These are phyloP conservation scores for Helostoma temminkii DNA, from an alignment of 2,797 vertebrate genomes.

Conservation along the genomic window DNA sequence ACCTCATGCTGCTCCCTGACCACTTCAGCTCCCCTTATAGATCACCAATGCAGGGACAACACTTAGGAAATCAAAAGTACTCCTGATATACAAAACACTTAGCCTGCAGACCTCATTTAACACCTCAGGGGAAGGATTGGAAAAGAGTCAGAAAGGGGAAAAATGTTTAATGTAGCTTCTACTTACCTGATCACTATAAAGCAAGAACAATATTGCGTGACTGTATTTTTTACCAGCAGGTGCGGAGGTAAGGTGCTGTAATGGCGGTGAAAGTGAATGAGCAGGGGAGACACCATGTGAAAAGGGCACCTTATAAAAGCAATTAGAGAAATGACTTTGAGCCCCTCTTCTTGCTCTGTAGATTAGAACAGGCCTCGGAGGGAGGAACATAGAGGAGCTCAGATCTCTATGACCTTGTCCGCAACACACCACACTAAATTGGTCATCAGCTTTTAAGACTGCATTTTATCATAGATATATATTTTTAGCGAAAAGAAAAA, in stretches of 20 bases:
- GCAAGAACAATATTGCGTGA: constrained; percentile 9
- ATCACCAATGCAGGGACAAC: constrained; percentile 63
- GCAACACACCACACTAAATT: constrained; percentile 85
- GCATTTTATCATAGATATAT: constrained; percentile 83
- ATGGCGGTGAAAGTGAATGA: constrained; percentile 77
- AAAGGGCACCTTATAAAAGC: constrained; percentile 86
- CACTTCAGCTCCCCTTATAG: constrained; percentile 58
- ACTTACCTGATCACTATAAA: constrained; percentile 21
- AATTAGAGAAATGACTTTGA: constrained; percentile 85
- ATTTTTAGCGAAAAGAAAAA: constrained; percentile 79
- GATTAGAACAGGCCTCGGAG: constrained; percentile 81
- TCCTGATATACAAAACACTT: constrained; percentile 60
- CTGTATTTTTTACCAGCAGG: constrained; percentile 59
- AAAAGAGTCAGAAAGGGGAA: neutral
- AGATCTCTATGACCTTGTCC: constrained; percentile 77
- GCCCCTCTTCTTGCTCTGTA: constrained; percentile 78
- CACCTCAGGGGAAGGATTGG: constrained; percentile 23
- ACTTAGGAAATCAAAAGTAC: constrained; percentile 79
- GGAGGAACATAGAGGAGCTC: constrained; percentile 69
- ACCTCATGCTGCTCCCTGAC: constrained; percentile 45
- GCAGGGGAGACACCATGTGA: constrained; percentile 77
- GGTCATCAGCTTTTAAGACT: constrained; percentile 83
- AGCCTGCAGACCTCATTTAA: constrained; percentile 47
- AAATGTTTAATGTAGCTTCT: constrained; percentile 2
- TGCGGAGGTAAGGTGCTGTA: constrained; percentile 59